Conservation (phyloP, 2,797 vertebrate genomes). For the Acrossocheilus wenchowensis region DNA sequence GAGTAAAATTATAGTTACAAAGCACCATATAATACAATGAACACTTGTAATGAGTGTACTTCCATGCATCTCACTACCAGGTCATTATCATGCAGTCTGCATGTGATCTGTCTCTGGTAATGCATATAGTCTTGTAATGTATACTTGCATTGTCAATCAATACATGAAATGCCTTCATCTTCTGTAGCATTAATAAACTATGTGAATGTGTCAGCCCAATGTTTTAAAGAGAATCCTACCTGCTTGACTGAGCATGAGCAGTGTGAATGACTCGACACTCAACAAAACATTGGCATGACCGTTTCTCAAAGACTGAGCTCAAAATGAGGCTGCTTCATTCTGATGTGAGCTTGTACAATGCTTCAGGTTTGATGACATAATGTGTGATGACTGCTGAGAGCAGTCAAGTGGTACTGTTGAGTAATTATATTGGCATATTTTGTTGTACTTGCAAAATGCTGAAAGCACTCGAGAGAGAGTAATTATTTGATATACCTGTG, state of each 20-base stretch:
- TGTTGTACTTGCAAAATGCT: background rate
- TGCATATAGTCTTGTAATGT: background rate
- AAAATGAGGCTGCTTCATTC: background rate
- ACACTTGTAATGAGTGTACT: background rate
- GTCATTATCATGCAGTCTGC: background rate
- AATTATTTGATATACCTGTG: conserved; percentile 8
- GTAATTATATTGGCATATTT: conserved; percentile 15
- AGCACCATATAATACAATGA: background rate
- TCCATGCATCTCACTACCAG: background rate
- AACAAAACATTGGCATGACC: background rate
- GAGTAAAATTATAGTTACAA: background rate
- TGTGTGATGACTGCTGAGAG: conserved; percentile 22
- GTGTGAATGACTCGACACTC: conserved; percentile 27
- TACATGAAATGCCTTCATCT: conserved; percentile 26
- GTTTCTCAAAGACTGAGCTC: conserved; percentile 20
- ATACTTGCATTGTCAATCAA: background rate
- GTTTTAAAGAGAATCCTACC: conserved; percentile 20
- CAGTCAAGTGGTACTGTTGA: background rate
- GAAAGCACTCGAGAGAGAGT: background rate
- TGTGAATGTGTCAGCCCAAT: background rate
- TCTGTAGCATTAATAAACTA: conserved; percentile 19
- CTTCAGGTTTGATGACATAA: conserved; percentile 19
- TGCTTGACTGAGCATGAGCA: conserved; percentile 36
- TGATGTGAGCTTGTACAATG: background rate
- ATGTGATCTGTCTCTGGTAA: conserved; percentile 5